phyloP scores from a whole-genome alignment of 2,888 invertebrate species.

The Microctonus brassicae region DNA sequence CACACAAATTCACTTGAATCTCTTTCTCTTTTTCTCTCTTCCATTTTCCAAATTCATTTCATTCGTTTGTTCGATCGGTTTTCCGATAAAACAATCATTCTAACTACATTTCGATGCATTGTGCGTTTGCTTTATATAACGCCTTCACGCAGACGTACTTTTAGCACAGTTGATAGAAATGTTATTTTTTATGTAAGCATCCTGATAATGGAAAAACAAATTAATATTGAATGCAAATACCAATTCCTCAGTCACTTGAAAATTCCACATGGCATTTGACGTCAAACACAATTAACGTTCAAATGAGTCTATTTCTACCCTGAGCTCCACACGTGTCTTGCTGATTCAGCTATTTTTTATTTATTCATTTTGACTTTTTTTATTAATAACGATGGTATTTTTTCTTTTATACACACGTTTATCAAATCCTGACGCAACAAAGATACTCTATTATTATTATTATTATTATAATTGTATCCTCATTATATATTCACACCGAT shows the following conservation, averaged over 20 bases:
- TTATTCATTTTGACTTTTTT: not conserved
- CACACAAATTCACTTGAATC: conserved; percentile 8
- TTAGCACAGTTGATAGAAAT: not conserved
- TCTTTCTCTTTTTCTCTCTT: not conserved
- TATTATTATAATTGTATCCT: too few relatives aligned
- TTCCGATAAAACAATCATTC: conserved; percentile 20
- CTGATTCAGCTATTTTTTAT: conserved; percentile 19
- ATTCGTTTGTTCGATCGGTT: not conserved
- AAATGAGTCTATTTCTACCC: conserved; percentile 1
- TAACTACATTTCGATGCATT: conserved; percentile 41
- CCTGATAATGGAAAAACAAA: not conserved
- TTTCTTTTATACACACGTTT: not conserved
- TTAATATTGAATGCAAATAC: conserved; percentile 6
- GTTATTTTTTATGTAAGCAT: conserved; percentile 13
- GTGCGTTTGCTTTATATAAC: conserved; percentile 39
- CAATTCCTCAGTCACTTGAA: conserved; percentile 34
- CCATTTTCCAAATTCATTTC: not conserved
- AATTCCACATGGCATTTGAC: conserved; percentile 34
- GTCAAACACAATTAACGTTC: conserved; percentile 22
- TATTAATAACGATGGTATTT: not conserved
- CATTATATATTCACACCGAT: conserved; percentile 78
- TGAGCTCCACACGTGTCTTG: not conserved
- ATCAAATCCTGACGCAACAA: conserved; percentile 27
- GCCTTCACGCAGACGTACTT: not conserved
- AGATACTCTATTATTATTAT: too few relatives aligned